Base-by-base conservation (phyloP, 2,113 vertebrate species). In the Rhinichthys klamathensis region DNA sequence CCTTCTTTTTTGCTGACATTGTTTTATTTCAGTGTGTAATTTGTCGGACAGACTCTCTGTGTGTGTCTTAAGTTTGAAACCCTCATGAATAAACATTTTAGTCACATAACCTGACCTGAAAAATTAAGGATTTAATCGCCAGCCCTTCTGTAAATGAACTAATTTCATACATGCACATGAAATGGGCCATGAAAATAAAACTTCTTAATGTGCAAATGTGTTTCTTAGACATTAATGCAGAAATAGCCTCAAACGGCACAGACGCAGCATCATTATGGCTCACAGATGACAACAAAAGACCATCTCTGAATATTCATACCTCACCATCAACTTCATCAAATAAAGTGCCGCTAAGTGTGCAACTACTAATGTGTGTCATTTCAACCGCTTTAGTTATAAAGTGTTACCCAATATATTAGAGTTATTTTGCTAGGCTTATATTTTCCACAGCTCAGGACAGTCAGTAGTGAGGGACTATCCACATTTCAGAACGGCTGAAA, bases 121-220 rank as follows among this genome's bases (percentile, higher is more conserved):
- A 79, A 60, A 79, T 60, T 38, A 60, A 38, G 30, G 5, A 78
- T n/a, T n/a, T n/a, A 11, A 41, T 44, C 23, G 61, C 77, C 21
- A 63, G 32, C 11, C 16, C 56, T 38, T 80, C 58, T 80, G 35
- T 80, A 80, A 80, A 44, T 25, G 13, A 16, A 63, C 63, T 61
- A 80, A 80, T 80, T 80, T 18, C 58, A 27, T 80, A 80, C n/a
- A 44, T 80, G 35, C n/a, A 44, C 18, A 13, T 46, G 56, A 80
- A 80, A 80, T 80, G 35, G 58, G 12, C 35, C 58, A 46, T 46
- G 58, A 35, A 80, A 80, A 63, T 27, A 63, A 63, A 80, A 80
- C 7, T 27, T 80, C 38, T 80, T 80, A 80, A 63, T 81, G 61
- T 81, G 79, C 41, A 67, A 81, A 81, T 81, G 61, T 81, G n/a